Base-by-base conservation (phyloP, 2,888 invertebrate genomes). In the Orthosia gothica region DNA sequence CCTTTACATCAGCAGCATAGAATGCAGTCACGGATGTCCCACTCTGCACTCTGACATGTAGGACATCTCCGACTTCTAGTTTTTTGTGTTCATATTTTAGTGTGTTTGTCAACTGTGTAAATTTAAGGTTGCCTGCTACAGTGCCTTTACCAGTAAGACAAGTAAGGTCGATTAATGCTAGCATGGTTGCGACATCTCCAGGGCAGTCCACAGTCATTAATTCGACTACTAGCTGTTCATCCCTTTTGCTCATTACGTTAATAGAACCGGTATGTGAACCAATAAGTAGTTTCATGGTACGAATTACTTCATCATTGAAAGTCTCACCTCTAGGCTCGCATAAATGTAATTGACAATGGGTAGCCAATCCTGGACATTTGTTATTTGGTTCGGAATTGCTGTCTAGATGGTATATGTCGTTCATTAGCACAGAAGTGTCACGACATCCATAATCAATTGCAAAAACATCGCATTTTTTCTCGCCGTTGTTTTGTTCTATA, bases 391-490 rank as follows among this genome's bases (percentile, higher is more conserved):
- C 40, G 16, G 58, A 47, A 4, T 1, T 26, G n/a, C 12, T 26
- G 26, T 74, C 65, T 45, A 23, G 32, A n/a, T 23, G 23, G 15
- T 68, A n/a, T 49, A 87, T 76, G 16, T 59, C 5, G 20, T 15
- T 45, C 3, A n/a, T 11, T 5, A 32, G 11, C 45, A 85, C 67
- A 3, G 63, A 59, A 11, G 57, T 49, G 9, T 86, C 85, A 40
- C 18, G 12, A 52, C 67, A 85, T 18, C 85, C 85, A 70, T 86
- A 86, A 65, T 86, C 85, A 45, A 85, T 50, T 15, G 85, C 85
- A 58, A 55, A 74, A 16, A 87, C 69, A 16, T 68, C 54, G 62
- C 45, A 87, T 18, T 1, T 40, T 0, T 12, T 12, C 3, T 20
- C 47, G 54, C n/a, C 58, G 2, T 50, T 15, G 0, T 15, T 49